Conservation (phyloP, 1,140 invertebrate species). For the Pissodes strobi region DNA sequence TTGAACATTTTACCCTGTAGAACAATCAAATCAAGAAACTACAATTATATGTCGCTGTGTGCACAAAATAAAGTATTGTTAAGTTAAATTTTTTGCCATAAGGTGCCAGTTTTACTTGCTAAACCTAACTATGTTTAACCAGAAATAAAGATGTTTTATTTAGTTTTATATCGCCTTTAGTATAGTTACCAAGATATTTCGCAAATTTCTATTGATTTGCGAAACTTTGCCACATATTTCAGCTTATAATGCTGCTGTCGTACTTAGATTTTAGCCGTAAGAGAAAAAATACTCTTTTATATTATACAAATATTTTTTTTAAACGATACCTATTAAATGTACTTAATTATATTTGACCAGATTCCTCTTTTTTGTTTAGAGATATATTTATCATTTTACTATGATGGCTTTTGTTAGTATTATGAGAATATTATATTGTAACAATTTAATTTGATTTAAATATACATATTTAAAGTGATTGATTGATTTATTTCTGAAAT, state of each 20-base stretch:
- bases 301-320: conserved; percentile 37
- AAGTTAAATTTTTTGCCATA: conserved; percentile 47
- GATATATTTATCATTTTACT: conserved; percentile 39
- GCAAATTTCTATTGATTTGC: conserved; percentile 37
- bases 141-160: conserved; percentile 18
- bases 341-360: conserved; percentile 33
- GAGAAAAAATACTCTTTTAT: conserved; percentile 29
- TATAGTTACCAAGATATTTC: conserved; percentile 43
- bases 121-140: conserved; percentile 30
- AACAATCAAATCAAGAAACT: no score
- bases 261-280: conserved; percentile 19
- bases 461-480: conserved; percentile 29
- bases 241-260: conserved; percentile 30
- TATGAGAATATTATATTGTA: conserved; percentile 41
- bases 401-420: conserved; percentile 41
- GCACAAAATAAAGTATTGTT: conserved; percentile 36
- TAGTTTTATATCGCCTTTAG: conserved; percentile 41
- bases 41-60: no score
- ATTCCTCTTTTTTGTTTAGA: conserved; percentile 27
- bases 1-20: no score
- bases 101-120: conserved; percentile 50
- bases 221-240: conserved; percentile 28
- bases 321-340: conserved; percentile 33
- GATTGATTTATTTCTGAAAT: no score
- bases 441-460: conserved; percentile 43